phyloP scores from a whole-genome alignment of 2,888 invertebrate genomes.

The Brenthis hecate region DNA sequence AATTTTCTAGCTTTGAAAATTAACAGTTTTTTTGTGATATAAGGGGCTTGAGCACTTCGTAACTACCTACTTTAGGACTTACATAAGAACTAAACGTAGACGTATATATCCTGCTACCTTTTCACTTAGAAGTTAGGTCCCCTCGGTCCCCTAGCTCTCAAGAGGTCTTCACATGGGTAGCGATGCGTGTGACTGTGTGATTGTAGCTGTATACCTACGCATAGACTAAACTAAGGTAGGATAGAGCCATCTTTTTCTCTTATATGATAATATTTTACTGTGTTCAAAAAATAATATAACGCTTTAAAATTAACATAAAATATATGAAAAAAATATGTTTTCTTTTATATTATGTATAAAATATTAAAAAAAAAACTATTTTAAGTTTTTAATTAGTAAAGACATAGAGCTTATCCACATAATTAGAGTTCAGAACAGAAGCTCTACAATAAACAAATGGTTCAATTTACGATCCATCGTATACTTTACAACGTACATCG shows the following conservation, averaged over 20 bases:
- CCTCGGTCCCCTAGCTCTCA: conserved; percentile 49
- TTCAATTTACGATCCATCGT: conserved; percentile 14
- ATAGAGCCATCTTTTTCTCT: neutral
- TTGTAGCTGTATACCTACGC: conserved; percentile 11
- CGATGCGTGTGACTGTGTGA: conserved; percentile 45
- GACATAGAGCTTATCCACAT: neutral
- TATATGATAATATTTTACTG: too few species aligned
- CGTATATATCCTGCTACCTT: conserved; percentile 37
- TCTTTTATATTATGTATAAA: neutral
- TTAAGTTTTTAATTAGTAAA: neutral
- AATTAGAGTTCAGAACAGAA: conserved; percentile 10
- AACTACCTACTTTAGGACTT: conserved; percentile 39
- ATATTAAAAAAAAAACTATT: neutral
- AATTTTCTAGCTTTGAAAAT: conserved; percentile 29
- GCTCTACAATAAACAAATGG: conserved; percentile 10
- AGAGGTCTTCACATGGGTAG: conserved; percentile 48
- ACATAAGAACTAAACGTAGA: conserved; percentile 34
- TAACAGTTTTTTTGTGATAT: conserved; percentile 32
- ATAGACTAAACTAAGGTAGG: conserved; percentile 1
- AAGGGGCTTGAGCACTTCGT: conserved; percentile 33
- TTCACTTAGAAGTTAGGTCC: conserved; percentile 47
- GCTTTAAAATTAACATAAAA: neutral
- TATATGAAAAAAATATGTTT: neutral
- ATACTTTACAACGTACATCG: conserved; percentile 31
- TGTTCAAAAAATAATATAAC: too few species aligned